Evolutionary conservation across 2,888 invertebrate species (phyloP).

Genomic region (Amiota communis): DNA sequence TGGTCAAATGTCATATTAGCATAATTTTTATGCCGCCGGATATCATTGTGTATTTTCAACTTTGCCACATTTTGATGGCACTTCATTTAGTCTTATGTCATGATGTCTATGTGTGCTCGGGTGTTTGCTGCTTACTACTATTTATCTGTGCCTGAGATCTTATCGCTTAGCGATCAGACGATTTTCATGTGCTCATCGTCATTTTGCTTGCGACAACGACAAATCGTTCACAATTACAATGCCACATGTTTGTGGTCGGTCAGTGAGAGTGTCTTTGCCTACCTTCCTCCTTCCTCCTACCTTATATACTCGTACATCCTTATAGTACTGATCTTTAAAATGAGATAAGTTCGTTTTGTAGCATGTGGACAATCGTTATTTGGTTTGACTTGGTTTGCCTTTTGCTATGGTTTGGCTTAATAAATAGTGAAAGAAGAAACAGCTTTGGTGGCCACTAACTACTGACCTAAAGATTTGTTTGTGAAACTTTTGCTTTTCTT

Average conservation of each 20-base stretch:
- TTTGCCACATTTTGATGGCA: constrained; percentile 29
- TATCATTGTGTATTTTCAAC: constrained; percentile 16
- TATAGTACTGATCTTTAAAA: no score
- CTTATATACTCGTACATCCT: no score
- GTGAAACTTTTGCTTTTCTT: constrained; percentile 3
- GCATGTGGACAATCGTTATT: not conserved
- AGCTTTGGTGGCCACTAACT: constrained; percentile 5
- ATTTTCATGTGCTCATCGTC: not conserved
- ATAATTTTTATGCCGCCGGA: constrained; percentile 57
- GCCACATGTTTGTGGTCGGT: constrained; percentile 24
- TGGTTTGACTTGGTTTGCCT: no score
- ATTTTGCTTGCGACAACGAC: constrained; percentile 65
- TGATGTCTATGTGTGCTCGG: no score
- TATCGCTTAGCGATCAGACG: not conserved
- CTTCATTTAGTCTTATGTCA: constrained; percentile 39
- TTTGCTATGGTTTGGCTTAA: no score
- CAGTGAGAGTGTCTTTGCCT: not conserved
- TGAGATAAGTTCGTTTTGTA: not conserved
- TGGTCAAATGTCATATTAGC: constrained; percentile 71
- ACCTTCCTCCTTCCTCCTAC: no score
- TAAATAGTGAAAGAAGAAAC: not conserved
- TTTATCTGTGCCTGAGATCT: constrained; percentile 44
- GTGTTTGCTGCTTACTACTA: constrained; percentile 46
- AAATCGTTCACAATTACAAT: constrained; percentile 69
- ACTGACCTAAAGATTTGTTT: constrained; percentile 21